Evolutionary conservation across 1,140 invertebrate genomes (phyloP).

Genomic region (Gonioctena quinquepunctata): DNA sequence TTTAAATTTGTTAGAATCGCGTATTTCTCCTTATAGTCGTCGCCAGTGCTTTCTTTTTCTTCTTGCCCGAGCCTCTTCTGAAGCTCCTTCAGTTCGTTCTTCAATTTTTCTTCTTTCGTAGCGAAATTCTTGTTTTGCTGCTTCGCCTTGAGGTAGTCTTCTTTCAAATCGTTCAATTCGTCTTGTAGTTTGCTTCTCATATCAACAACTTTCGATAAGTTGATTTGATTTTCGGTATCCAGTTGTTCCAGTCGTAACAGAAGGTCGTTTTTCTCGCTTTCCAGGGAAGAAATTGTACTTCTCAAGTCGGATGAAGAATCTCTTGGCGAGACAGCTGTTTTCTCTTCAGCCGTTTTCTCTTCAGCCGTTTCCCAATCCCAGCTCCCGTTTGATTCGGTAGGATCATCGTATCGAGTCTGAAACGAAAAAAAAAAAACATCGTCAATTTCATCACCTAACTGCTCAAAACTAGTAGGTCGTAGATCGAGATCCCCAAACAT

Average conservation of each 20-base stretch:
- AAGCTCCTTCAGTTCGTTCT: constrained; percentile 39
- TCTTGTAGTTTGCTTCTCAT: constrained; percentile 58
- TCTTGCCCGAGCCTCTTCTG: constrained; percentile 7
- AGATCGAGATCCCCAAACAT: no score
- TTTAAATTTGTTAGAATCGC: constrained; percentile 20
- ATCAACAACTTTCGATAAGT: constrained; percentile 43
- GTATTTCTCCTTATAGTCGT: constrained; percentile 4
- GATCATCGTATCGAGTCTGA: background rate
- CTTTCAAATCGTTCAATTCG: constrained; percentile 61
- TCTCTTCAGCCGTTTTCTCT: background rate
- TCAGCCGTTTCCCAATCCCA: constrained; percentile 23
- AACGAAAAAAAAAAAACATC: background rate
- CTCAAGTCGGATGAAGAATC: constrained; percentile 25
- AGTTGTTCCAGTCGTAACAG: constrained; percentile 46
- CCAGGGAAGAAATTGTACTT: constrained; percentile 33
- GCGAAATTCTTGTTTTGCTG: constrained; percentile 38
- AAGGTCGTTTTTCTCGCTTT: constrained; percentile 50
- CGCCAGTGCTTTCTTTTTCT: constrained; percentile 28
- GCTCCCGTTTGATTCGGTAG: background rate
- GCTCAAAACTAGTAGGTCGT: background rate
- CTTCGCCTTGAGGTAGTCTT: constrained; percentile 58
- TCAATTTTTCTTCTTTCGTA: constrained; percentile 32
- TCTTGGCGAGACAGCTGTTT: background rate
- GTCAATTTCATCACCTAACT: background rate
- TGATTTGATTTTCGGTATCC: constrained; percentile 49